Base-by-base conservation (phyloP, 2,797 vertebrate genomes). In the Notolabrus celidotus region DNA sequence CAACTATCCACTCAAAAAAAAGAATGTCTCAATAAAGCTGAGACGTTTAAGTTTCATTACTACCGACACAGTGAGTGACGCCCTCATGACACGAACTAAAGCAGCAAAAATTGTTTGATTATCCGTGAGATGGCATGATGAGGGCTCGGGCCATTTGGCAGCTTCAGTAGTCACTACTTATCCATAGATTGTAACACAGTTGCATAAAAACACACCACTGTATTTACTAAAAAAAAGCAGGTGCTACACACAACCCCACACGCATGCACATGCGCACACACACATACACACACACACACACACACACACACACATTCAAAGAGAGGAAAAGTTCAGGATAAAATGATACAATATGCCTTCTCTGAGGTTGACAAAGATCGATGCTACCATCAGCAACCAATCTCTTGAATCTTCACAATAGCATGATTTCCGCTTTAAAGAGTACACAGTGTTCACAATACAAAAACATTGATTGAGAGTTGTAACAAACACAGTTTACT, bases 21-120 rank as follows among this genome's bases (percentile, higher is more conserved):
- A 56, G 61, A 72, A 69, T 39, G 43, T 80, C 34, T 60, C 61
- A 31, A 20, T 52, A 62, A 71, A 77, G 80, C 58, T 52, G 69
- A 63, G 52, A 74, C 42, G 27, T 42, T 86, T 69, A 77, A 34
- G 47, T 71, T 67, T 59, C 27, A 73, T 62, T 50, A 75, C 64
- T 56, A 61, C 66, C 49, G 31, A 74, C 64, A 38, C 59, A 72
- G 33, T 49, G 67, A 75, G 50, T 1, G 47, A 64, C 23, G 49
- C 49, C 47, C 25, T 67, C 19, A 15, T 1, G 36, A 63, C 33
- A 43, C 25, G 20, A 71, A 68, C 64, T 58, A 74, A 79, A 87
- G 73, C 82, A 85, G 83, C 74, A 80, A 65, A 74, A 38, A 36
- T 45, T 61, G 67, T 20, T 25, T 20, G 52, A 74, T 69, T 43